Base-by-base conservation (phyloP, 2,113 vertebrate species). In the Panthera uncia region DNA sequence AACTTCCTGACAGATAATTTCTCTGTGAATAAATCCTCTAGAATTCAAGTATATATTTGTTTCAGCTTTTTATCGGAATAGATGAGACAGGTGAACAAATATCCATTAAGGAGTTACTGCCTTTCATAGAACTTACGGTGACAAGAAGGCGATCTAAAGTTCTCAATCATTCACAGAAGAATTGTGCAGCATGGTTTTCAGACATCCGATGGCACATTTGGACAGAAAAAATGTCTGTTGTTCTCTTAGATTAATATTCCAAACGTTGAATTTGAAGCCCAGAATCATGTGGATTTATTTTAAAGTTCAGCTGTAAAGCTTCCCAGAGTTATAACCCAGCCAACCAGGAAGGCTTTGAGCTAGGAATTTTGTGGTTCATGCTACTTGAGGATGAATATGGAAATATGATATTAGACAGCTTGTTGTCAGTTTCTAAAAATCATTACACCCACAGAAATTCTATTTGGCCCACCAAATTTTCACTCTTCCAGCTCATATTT, bases 1-100 rank as follows among this genome's bases (percentile, higher is more conserved):
- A 98, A 98, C 94, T 98, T 98, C 90, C 92, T 98, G 95, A 96
- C 85, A 57, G 36, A 98, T 95, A 85, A 97, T 97, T 98, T 98
- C 36, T 19, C 76, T 91, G 13, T 91, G 76, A 8, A 41, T 78
- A 98, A 97, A 97, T 80, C 14, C 80, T 97, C 50, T 45, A 95
- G 92, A n/a, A 97, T 98, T 98, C 96, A 97, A 91, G 83, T 93
- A 45, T 92, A 48, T 89, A 38, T 98, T 89, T 98, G 83, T 98
- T 98, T 96, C 45, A 95, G 79, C 45, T 94, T 80, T 90, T 69
- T 96, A 86, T 96, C 92, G 48, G 78, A 95, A 94, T 91, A 76
- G n/a, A 86, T 95, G 79, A 94, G 95, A 69, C 80, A 98, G 89
- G 29, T 97, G 85, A 89, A 91, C 76, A 78, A 96, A 97, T 95